Base-by-base conservation (phyloP, 1,140 invertebrate genomes). In the Plodia interpunctella region DNA sequence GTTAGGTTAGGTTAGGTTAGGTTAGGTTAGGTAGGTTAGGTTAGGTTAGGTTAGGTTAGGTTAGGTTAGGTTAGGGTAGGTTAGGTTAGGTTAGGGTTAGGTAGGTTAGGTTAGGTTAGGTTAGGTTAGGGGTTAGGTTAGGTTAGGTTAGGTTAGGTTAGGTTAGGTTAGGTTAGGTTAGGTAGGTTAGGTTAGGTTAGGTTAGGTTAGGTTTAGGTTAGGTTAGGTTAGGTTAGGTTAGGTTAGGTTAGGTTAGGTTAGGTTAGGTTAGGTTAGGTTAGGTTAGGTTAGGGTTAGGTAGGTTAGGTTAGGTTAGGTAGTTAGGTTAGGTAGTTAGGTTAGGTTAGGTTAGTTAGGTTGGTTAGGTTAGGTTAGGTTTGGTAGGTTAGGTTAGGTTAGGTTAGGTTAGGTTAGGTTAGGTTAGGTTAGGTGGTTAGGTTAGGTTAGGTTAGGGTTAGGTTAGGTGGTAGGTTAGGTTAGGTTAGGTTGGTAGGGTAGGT, bases 181-280 rank as follows among this genome's bases (percentile, higher is more conserved):
- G 61, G 51, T 51, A 58, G 50, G 50, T 20, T 55, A 30, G 57
- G 55, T 56, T 63, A 50, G 44, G 56, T 49, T 57, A 57, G 38
- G 38, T 57, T 57, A 49, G 56, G 44, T 49, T 49, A 28, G 2
- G 38, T 49, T 57, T 28, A 13, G 56, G 55, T 57, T 62, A 62
- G 60, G 60, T 62, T 58, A 62, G 60, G 60, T 58, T 51, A 55
- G 58, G 67, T 65, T 67, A 65, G 68, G 71, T 69, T 78, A 69
- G 72, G 74, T 77, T 77, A 72, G 68, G 72, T 30, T 77, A 63
- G 70, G 66, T 71, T 71, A 67, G 72, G 72, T 75, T 66, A 66
- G 67, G 74, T 76, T 77, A 67, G 68, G 72, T 74, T 69, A 60
- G 63, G 67, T 72, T 72, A 58, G 69, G 70, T 71, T 73, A 61